These are phyloP conservation scores for Kryptolebias ocellatus DNA, from an alignment of 2,797 vertebrate genomes.

Conservation along the genomic window DNA sequence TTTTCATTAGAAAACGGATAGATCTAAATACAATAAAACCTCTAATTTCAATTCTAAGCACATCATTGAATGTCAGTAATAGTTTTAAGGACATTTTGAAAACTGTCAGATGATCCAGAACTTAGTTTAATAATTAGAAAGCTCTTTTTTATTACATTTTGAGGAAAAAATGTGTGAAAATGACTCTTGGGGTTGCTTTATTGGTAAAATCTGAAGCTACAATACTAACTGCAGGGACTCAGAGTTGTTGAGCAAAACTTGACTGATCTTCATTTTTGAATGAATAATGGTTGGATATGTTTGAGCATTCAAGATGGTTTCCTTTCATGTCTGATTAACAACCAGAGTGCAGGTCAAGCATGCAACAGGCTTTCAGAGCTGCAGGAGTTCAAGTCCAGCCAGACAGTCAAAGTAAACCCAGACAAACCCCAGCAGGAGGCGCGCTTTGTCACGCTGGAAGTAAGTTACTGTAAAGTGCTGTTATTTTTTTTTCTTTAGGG, in stretches of 20 bases:
- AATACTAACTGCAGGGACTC: not conserved
- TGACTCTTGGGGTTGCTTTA: not conserved
- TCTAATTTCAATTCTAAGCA: too few species aligned
- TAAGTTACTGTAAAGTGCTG: constrained; percentile 80
- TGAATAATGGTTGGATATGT: constrained; percentile 8
- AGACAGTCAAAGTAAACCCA: constrained; percentile 89
- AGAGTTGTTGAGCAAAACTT: not conserved
- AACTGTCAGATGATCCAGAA: too few species aligned
- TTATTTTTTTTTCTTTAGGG: constrained; percentile 77
- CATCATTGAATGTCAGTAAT: too few species aligned
- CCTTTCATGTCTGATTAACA: constrained; percentile 48
- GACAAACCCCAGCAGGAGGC: constrained; percentile 88
- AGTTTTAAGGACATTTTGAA: too few species aligned
- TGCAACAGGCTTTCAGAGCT: constrained; percentile 78
- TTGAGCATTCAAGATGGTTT: constrained; percentile 20
- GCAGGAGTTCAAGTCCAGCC: constrained; percentile 84
- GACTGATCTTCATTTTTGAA: constrained; percentile 9
- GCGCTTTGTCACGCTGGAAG: constrained; percentile 85
- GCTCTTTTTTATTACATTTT: too few species aligned
- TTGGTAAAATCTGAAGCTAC: not conserved
- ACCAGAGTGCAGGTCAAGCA: constrained; percentile 83
- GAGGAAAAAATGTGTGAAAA: too few species aligned
- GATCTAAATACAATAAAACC: too few species aligned
- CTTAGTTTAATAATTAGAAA: too few species aligned
- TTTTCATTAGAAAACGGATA: too few species aligned